These are phyloP conservation scores for Papilio polytes DNA, from an alignment of 1,140 invertebrate species.

Conservation along the genomic window DNA sequence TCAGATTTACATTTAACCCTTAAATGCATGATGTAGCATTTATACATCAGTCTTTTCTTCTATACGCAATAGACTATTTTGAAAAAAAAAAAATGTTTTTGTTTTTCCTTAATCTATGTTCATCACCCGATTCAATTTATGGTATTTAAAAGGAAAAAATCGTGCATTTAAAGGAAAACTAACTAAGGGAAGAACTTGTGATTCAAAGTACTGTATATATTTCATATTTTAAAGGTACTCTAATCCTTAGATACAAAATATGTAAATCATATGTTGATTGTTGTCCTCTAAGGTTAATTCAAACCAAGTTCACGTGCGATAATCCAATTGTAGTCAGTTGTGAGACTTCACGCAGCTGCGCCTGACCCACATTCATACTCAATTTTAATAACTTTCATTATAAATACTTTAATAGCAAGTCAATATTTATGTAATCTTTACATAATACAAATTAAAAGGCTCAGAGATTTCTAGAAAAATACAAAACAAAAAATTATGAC, in stretches of 20 bases:
- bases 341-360: conserved; percentile 46
- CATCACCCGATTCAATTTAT: too few species aligned
- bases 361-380: conserved; percentile 35
- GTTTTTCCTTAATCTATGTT: too few species aligned
- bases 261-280: conserved; percentile 16
- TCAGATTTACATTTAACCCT: too few species aligned
- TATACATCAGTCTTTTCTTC: too few species aligned
- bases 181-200: too few species aligned
- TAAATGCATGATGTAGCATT: too few species aligned
- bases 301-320: conserved; percentile 51
- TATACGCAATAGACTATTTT: too few species aligned
- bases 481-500: neutral
- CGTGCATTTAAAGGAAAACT: too few species aligned
- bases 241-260: neutral
- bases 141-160: too few species aligned
- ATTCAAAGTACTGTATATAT: too few species aligned
- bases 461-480: neutral
- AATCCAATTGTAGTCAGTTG: conserved; percentile 47
- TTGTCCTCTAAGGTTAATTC: conserved; percentile 36
- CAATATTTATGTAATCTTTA: conserved; percentile 12
- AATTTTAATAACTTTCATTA: conserved; percentile 7
- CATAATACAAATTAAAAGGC: neutral
- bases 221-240: neutral
- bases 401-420: neutral
- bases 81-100: too few species aligned